Conservation (phyloP, 2,113 vertebrate genomes). For the Micronycteris hirsuta region DNA sequence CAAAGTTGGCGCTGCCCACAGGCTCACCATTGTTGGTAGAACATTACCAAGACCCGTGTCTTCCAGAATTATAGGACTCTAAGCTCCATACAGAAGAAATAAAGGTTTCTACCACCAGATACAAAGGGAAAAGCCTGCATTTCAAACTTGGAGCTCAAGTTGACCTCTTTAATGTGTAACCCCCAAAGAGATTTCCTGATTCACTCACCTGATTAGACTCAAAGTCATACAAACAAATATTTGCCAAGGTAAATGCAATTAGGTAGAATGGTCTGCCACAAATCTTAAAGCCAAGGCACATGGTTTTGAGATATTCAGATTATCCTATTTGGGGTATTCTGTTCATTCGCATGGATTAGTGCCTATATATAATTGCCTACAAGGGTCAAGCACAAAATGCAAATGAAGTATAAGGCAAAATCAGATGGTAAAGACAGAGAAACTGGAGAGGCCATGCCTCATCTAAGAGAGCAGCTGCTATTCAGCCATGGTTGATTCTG, state of each 20-base stretch:
- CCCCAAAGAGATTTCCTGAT: constrained; percentile 3
- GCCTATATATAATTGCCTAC: not conserved
- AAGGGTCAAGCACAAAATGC: not conserved
- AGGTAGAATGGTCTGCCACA: not conserved
- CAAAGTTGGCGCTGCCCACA: not conserved
- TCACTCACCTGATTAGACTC: not conserved
- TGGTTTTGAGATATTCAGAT: constrained; percentile 14
- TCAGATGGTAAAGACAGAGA: not conserved
- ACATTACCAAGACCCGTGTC: not conserved
- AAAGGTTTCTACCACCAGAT: not conserved
- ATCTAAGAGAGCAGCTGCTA: not conserved
- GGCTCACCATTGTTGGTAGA: not conserved
- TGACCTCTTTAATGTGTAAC: not conserved
- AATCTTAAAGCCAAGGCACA: constrained; percentile 17
- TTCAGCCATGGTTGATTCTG: no score
- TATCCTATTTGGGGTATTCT: not conserved
- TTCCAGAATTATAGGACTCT: not conserved
- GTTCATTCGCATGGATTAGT: not conserved
- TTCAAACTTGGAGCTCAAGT: not conserved
- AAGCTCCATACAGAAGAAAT: not conserved
- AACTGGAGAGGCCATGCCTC: not conserved
- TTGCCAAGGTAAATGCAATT: constrained; percentile 12
- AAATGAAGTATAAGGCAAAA: not conserved
- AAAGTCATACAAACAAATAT: not conserved
- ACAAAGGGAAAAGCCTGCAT: not conserved